Base-by-base conservation (phyloP, 2,113 vertebrate genomes). In the Labrus mixtus region DNA sequence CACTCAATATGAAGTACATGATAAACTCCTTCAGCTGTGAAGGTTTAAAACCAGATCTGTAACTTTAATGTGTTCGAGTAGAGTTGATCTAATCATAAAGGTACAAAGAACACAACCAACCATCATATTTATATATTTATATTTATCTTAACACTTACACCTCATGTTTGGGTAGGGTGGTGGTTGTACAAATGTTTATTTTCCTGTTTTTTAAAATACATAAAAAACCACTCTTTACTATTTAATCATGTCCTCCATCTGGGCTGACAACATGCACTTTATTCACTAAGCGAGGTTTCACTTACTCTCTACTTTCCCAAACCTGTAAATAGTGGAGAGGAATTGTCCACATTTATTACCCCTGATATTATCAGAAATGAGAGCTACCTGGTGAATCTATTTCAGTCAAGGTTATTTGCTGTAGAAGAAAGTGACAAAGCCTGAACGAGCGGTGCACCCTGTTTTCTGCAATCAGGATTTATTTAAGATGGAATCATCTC, bases 401-500 rank as follows among this genome's bases (percentile, higher is more conserved):
- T 69, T 58, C n/a, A 43, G 60, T 70, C 60, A 62, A 77, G 81
- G 78, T 78, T 81, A 71, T 25, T 55, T 39, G 39, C 50, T 0
- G 6, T 5, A 63, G 23, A n/a, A 45, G 57, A 41, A 51, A 56
- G 51, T 64, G 46, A 54, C 41, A 66, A 62, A 61, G 45, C n/a
- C 37, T 37, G 25, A 29, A 29, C 0, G 15, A 53, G 45, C 60
- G 5, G 10, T 11, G 25, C 29, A 12, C 29, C 15, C 8, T 29
- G 15, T 51, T 15, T 45, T 72, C 70, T 1, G 2, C 63, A 57
- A 50, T 68, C 50, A 60, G 58, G 73, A 76, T 85, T 71, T 79
- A 78, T 89, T 84, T 65, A 2, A 69, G 51, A 69, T 51, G 50
- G 73, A 79, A 36, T 85, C 1, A 0, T 68, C 61, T 85, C 79